Evolutionary conservation across 2,888 invertebrate species (phyloP), one percentile per base, ranked within the genome.

Genomic region (Mesorhabditis spiculigera): DNA sequence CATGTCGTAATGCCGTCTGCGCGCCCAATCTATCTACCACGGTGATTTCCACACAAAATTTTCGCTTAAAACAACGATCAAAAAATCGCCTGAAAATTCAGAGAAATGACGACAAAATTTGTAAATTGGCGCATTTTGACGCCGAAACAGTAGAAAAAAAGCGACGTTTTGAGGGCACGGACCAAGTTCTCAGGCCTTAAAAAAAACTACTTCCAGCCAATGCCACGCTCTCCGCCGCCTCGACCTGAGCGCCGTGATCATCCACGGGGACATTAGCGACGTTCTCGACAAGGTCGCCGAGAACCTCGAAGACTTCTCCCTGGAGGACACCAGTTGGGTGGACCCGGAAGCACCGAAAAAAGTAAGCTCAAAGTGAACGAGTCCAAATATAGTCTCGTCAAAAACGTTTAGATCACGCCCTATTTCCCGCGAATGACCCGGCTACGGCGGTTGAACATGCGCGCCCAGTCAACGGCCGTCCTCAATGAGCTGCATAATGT

Each of bases 321-420:
- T 77, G 8, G 75, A 77, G 43, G 77, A 77, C 44, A 73, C 77
- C 4, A 71, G 70, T 62, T 77, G 77, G 77, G 66, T 73, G 58
- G 58, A 73, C 41, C 45, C 50, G 5, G 62, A 68, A 8, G 50
- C 69, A 42, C 8, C 10, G 10, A 50, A 50, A 50, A 13, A 13
- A n/a, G 58, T 50, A 50, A n/a, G 58, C n/a, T 50, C 10, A 50
- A 50, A 1, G 58, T 50, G n/a, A 50, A 50, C 10, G n/a, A n/a
- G 58, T 10, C n/a, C 58, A 50, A 50, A 50, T 13, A 10, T 50
- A 50, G 2, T 50, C 58, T 28, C 28, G 28, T n/a, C n/a, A 28
- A 28, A 28, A 28, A 28, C 28, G 28, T 28, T 28, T 28, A 50
- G 58, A 50, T 50, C 58, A 50, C 58, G 58, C 58, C 10, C 8